phyloP scores from a whole-genome alignment of 1,140 invertebrate genomes.

The Drosophila melanica region DNA sequence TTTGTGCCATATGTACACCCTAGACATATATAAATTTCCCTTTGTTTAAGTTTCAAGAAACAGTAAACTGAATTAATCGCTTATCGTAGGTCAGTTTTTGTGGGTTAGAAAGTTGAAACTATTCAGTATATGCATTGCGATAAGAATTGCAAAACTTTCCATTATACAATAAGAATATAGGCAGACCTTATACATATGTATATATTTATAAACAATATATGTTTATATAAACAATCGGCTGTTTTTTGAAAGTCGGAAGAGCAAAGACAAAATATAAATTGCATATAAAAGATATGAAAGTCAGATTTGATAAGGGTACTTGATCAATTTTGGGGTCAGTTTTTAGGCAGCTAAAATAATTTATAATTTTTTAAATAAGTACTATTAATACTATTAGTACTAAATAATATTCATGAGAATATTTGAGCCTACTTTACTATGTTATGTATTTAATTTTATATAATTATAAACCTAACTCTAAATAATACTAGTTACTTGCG shows the following conservation, averaged over 20 bases:
- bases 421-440: no score
- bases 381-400: no score
- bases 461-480: no score
- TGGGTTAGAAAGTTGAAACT: conserved; percentile 1
- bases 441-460: no score
- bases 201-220: neutral
- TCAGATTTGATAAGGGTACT: no score
- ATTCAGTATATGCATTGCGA: conserved; percentile 34
- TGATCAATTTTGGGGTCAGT: no score
- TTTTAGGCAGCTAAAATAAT: no score
- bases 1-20: conserved; percentile 2
- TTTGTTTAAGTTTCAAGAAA: conserved; percentile 11
- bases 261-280: no score
- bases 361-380: no score
- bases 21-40: conserved; percentile 29
- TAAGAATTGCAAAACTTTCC: conserved; percentile 48
- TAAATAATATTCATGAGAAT: no score
- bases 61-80: conserved; percentile 32
- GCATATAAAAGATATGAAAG: no score
- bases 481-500: no score
- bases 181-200: neutral
- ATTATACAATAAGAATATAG: conserved; percentile 10
- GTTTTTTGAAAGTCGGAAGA: neutral
- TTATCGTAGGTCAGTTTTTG: conserved; percentile 68
- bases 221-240: neutral